phyloP scores from a whole-genome alignment of 2,113 vertebrate species.

The Mustela lutreola region DNA sequence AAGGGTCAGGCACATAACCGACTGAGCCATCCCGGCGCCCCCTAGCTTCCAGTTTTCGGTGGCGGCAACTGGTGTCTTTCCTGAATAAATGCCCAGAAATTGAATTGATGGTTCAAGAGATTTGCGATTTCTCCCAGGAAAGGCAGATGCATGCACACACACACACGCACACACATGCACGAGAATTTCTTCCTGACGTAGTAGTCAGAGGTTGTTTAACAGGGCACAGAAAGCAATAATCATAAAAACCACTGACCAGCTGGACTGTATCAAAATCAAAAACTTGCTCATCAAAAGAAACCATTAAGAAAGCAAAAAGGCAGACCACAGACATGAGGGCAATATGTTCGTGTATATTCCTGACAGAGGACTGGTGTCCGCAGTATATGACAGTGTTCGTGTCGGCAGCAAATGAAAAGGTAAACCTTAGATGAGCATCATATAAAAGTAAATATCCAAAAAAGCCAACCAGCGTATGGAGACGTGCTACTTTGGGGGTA shows the following conservation, averaged over 20 bases:
- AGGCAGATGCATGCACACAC: background rate
- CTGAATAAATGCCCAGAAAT: background rate
- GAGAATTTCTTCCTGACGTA: background rate
- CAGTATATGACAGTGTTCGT: background rate
- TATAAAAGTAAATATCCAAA: background rate
- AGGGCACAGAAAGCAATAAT: background rate
- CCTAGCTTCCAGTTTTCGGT: background rate
- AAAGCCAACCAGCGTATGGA: background rate
- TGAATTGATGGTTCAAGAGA: background rate
- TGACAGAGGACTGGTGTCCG: background rate
- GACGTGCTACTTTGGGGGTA: background rate
- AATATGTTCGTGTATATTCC: background rate
- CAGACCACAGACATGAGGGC: background rate
- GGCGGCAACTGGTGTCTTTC: background rate
- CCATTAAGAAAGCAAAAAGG: background rate
- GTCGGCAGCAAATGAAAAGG: background rate
- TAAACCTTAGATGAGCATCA: background rate
- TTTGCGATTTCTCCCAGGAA: background rate
- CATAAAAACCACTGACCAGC: background rate
- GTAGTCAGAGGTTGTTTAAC: background rate
- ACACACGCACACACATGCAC: background rate
- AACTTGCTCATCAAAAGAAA: background rate
- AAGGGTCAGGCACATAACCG: rapidly evolving
- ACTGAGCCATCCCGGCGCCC: background rate
- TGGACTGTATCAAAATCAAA: background rate